These are phyloP conservation scores for Plecotus auritus DNA, from an alignment of 2,113 vertebrate genomes.

Conservation along the genomic window DNA sequence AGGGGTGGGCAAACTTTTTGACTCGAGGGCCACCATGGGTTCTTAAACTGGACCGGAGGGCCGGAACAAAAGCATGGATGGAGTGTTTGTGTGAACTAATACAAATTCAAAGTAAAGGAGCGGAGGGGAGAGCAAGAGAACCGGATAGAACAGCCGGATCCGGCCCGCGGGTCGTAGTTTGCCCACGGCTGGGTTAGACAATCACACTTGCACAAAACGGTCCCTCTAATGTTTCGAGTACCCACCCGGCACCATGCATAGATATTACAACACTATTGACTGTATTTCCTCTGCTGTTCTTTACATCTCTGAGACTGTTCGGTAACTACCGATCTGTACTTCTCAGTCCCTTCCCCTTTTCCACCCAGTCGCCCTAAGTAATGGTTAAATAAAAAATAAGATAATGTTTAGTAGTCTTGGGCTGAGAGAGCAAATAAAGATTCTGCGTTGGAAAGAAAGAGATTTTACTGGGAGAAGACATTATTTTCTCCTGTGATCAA, in stretches of 20 bases:
- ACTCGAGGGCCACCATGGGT: too few species aligned
- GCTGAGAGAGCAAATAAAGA: not conserved
- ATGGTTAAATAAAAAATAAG: not conserved
- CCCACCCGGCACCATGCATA: not conserved
- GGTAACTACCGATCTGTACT: not conserved
- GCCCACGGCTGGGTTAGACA: too few species aligned
- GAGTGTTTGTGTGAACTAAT: too few species aligned
- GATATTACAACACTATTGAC: not conserved
- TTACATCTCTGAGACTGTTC: not conserved
- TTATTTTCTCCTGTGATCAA: conserved; percentile 23
- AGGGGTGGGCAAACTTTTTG: too few species aligned
- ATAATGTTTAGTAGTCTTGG: not conserved
- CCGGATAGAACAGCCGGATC: too few species aligned
- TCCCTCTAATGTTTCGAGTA: not conserved
- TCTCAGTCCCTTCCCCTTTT: not conserved
- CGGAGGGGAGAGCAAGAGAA: too few species aligned
- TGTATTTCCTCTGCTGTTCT: not conserved
- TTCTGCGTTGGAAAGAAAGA: not conserved
- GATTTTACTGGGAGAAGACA: not conserved
- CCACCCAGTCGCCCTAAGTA: not conserved
- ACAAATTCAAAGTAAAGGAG: too few species aligned
- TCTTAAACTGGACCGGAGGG: too few species aligned
- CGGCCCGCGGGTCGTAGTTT: too few species aligned
- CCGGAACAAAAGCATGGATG: too few species aligned
- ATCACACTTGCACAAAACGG: not conserved